Evolutionary conservation across 2,797 vertebrate species (phyloP).

Genomic region (Malacoctenus gilli): DNA sequence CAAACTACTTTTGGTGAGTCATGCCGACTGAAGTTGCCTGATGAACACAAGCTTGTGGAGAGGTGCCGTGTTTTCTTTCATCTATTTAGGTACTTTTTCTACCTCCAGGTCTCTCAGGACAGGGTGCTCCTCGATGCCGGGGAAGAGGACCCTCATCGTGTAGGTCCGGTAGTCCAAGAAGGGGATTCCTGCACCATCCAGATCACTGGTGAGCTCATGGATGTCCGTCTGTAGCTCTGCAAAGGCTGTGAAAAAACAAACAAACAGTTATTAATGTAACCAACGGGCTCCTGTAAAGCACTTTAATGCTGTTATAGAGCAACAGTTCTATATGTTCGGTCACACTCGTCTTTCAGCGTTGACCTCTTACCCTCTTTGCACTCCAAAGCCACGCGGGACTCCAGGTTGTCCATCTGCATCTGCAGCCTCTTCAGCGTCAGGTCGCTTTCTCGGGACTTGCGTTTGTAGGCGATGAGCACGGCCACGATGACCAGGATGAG

Average conservation of each 20-base stretch:
- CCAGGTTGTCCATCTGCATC: slow-evolving; percentile 99
- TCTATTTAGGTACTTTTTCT: too few species aligned
- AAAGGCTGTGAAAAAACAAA: slow-evolving; percentile 84
- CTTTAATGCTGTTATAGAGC: too few species aligned
- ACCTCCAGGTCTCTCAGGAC: slow-evolving; percentile 98
- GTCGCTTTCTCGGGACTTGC: slow-evolving; percentile 96
- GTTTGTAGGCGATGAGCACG: slow-evolving; percentile 96
- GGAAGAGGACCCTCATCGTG: slow-evolving; percentile 98
- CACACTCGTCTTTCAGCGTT: not conserved
- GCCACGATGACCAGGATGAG: slow-evolving; percentile 97
- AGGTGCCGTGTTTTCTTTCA: too few species aligned
- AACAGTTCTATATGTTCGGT: too few species aligned
- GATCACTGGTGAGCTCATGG: slow-evolving; percentile 96
- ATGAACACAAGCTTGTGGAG: too few species aligned
- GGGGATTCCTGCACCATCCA: slow-evolving; percentile 96
- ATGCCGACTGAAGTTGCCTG: not conserved
- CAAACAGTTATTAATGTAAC: not conserved
- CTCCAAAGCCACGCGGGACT: slow-evolving; percentile 97
- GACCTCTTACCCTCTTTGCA: slow-evolving; percentile 93
- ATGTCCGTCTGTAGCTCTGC: slow-evolving; percentile 98
- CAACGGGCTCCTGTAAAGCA: too few species aligned
- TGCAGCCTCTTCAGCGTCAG: slow-evolving; percentile 96
- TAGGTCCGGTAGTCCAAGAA: slow-evolving; percentile 97
- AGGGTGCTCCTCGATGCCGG: slow-evolving; percentile 98
- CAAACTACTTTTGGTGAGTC: not conserved